These are phyloP conservation scores for Drosophila nigromelanica DNA, from an alignment of 1,140 invertebrate genomes.

Conservation along the genomic window DNA sequence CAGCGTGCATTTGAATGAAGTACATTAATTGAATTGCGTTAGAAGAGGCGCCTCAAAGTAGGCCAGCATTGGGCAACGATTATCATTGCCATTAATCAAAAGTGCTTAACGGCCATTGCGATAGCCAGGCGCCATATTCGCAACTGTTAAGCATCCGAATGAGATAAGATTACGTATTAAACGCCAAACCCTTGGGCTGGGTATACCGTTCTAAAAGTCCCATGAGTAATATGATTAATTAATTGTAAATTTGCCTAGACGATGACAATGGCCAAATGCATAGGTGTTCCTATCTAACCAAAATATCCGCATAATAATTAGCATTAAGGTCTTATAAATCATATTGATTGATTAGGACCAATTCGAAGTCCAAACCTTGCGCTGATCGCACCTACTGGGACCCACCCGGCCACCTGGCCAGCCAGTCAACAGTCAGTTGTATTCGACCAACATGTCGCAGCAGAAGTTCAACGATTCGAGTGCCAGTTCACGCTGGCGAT, in stretches of 20 bases:
- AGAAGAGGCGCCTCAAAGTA: slow-evolving; percentile 25
- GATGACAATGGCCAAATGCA: not conserved
- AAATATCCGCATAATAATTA: slow-evolving; percentile 72
- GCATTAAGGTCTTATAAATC: slow-evolving; percentile 79
- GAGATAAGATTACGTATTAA: slow-evolving; percentile 68
- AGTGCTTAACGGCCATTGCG: slow-evolving; percentile 31
- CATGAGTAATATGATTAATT: slow-evolving; percentile 58
- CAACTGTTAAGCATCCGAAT: slow-evolving; percentile 51
- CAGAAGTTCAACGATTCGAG: slow-evolving; percentile 34
- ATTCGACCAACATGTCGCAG: slow-evolving; percentile 56
- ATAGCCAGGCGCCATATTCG: slow-evolving; percentile 47
- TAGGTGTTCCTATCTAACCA: slow-evolving; percentile 19
- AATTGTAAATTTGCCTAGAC: slow-evolving; percentile 47
- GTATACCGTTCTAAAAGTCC: not conserved
- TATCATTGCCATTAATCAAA: slow-evolving; percentile 26
- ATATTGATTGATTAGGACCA: slow-evolving; percentile 70
- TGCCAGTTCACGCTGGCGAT: slow-evolving; percentile 20
- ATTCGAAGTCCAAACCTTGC: slow-evolving; percentile 39
- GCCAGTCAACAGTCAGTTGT: slow-evolving; percentile 28
- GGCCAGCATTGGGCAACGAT: slow-evolving; percentile 29
- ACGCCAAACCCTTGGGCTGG: slow-evolving; percentile 38
- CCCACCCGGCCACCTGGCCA: slow-evolving; percentile 1
- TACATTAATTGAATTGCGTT: not conserved
- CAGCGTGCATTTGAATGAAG: too few species aligned
- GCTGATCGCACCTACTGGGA: not conserved